A percentile compares a stretch with the other conserved stretches of the same genome.
Conservation (phyloP, 2,797 vertebrate genomes). For the Urosaurus nigricauda region DNA sequence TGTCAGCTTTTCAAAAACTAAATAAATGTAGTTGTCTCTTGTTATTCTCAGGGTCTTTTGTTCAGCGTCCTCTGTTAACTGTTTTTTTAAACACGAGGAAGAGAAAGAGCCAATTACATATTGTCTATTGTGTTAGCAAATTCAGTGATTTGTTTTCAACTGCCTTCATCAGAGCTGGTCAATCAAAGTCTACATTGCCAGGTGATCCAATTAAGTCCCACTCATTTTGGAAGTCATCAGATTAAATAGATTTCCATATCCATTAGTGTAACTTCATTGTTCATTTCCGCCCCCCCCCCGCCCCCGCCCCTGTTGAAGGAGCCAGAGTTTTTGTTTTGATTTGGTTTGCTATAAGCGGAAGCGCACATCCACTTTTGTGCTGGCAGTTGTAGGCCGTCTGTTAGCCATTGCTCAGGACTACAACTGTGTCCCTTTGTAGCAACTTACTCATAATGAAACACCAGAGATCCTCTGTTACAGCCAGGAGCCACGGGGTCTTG, state of each 20-base stretch:
- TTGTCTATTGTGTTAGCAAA: not conserved
- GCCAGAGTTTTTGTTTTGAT: conserved; percentile 35
- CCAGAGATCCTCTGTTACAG: conserved; percentile 57
- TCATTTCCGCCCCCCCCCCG: conserved; percentile 15
- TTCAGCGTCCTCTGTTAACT: not conserved
- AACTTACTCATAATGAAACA: conserved; percentile 54
- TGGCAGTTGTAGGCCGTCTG: conserved; percentile 13
- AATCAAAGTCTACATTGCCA: not conserved
- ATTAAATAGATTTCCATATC: conserved; percentile 60
- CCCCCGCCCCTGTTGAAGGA: conserved; percentile 28
- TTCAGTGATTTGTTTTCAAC: conserved; percentile 46
- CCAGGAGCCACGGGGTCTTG: conserved; percentile 34
- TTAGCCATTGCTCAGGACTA: conserved; percentile 22
- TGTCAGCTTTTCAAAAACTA: too few species aligned
- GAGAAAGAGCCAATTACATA: not conserved
- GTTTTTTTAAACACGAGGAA: rapidly evolving
- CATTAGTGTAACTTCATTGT: conserved; percentile 33
- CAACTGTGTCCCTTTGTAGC: conserved; percentile 49
- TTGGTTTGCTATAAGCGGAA: not conserved
- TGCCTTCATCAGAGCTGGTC: not conserved
- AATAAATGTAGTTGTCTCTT: too few species aligned
- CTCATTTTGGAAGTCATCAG: conserved; percentile 57
- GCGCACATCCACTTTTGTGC: conserved; percentile 40
- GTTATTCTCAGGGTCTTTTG: not conserved
- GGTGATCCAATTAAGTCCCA: conserved; percentile 50